phyloP scores from a whole-genome alignment of 2,888 invertebrate species.

The Mythimna lalbum region DNA sequence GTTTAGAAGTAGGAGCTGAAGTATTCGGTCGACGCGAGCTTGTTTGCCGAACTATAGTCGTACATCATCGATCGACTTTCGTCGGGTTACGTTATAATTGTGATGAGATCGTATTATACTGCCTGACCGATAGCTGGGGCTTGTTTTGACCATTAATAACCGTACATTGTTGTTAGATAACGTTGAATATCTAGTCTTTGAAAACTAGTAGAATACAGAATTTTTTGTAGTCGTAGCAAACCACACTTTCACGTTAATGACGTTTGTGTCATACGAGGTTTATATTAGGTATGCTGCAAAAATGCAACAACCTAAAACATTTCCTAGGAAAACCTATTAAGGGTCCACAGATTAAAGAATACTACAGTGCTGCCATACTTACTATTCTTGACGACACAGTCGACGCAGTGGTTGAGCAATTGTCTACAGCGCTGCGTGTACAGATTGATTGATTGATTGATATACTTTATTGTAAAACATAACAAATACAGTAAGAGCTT shows the following conservation, averaged over 20 bases:
- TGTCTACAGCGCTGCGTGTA: no score
- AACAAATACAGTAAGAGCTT: no score
- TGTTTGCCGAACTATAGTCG: constrained; percentile 27
- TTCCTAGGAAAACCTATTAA: neutral
- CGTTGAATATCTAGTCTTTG: neutral
- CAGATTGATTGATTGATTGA: no score
- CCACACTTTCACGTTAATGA: neutral
- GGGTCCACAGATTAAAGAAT: no score
- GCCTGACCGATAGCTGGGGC: neutral
- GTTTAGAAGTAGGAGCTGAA: constrained; percentile 32
- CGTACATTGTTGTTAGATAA: neutral
- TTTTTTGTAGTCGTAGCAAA: no score
- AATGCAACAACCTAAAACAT: neutral
- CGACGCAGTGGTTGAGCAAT: no score
- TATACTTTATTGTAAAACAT: no score
- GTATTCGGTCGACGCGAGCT: constrained; percentile 13
- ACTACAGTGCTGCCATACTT: no score
- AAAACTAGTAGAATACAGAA: neutral
- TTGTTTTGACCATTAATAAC: constrained; percentile 18
- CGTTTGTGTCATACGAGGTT: neutral
- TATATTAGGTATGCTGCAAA: neutral
- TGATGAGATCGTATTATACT: neutral
- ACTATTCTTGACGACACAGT: no score
- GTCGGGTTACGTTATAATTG: neutral
- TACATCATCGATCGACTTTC: constrained; percentile 35